Conservation (phyloP, 2,113 vertebrate genomes). For the Amphilophus citrinellus region DNA sequence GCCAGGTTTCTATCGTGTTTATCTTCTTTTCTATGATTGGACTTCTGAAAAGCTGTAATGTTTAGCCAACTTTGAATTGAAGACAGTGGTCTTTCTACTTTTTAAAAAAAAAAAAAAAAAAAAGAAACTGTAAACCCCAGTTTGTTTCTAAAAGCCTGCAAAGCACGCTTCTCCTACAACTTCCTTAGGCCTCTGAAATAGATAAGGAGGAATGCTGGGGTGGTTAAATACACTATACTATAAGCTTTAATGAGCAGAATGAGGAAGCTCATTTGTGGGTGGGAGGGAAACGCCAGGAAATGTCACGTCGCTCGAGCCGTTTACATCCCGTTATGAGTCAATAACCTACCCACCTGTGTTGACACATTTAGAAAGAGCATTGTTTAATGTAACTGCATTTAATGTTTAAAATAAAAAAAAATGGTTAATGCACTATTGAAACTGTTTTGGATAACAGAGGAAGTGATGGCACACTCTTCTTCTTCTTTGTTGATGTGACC, state of each 20-base stretch:
- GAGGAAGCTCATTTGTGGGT: constrained; percentile 38
- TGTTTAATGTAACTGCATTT: neutral
- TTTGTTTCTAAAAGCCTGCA: neutral
- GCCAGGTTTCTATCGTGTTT: neutral
- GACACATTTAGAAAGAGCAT: neutral
- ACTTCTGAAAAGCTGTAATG: neutral
- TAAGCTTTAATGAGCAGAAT: constrained; percentile 6
- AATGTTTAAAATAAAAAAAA: neutral
- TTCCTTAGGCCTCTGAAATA: neutral
- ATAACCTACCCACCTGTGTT: constrained; percentile 9
- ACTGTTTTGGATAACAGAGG: neutral
- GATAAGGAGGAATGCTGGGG: neutral
- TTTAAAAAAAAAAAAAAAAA: no score
- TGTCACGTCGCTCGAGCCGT: neutral
- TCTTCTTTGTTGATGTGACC: neutral
- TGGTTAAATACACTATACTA: neutral
- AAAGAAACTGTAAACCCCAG: no score
- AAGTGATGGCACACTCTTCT: fast-evolving
- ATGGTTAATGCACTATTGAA: neutral
- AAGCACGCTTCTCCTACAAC: neutral
- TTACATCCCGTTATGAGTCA: constrained; percentile 19
- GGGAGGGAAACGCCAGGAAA: constrained; percentile 32
- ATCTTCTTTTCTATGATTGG: neutral
- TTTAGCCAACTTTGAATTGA: constrained; percentile 14
- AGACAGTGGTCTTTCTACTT: neutral